Evolutionary conservation across 2,888 invertebrate genomes (phyloP).

Genomic region (Gymnocheta viridis): DNA sequence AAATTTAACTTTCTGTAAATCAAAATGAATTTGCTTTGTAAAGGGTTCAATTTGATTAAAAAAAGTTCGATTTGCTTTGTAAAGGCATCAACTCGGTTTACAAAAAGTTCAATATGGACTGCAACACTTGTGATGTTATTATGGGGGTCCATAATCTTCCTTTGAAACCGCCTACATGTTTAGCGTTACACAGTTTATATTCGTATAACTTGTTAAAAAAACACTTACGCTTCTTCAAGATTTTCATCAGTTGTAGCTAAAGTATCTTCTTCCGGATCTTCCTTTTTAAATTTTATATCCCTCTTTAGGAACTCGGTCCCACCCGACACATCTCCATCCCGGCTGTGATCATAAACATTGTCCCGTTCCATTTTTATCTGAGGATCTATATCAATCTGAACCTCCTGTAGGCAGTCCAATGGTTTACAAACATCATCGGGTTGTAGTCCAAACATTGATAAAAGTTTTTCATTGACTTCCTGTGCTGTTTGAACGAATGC

Average conservation of each 20-base stretch:
- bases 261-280: constrained; percentile 24
- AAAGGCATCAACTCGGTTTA: too few relatives aligned
- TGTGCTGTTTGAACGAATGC: constrained; percentile 61
- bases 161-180: too few relatives aligned
- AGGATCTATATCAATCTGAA: constrained; percentile 55
- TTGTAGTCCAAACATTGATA: constrained; percentile 4
- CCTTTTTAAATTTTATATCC: constrained; percentile 34
- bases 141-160: too few relatives aligned
- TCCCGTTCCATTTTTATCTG: constrained; percentile 60
- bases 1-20: too few relatives aligned
- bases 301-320: constrained; percentile 8
- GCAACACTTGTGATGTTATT: too few relatives aligned
- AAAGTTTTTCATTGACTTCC: constrained; percentile 49
- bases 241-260: constrained; percentile 21
- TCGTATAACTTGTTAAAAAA: too few relatives aligned
- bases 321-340: background rate
- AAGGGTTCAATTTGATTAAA: too few relatives aligned
- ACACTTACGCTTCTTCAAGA: constrained; percentile 4
- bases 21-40: too few relatives aligned
- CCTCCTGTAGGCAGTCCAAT: constrained; percentile 56
- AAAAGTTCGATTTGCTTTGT: too few relatives aligned
- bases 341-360: constrained; percentile 13
- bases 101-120: too few relatives aligned
- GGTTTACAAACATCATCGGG: background rate
- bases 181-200: too few relatives aligned